These are phyloP conservation scores for Empidonax alnorum DNA, from an alignment of 2,113 vertebrate genomes.

Conservation along the genomic window DNA sequence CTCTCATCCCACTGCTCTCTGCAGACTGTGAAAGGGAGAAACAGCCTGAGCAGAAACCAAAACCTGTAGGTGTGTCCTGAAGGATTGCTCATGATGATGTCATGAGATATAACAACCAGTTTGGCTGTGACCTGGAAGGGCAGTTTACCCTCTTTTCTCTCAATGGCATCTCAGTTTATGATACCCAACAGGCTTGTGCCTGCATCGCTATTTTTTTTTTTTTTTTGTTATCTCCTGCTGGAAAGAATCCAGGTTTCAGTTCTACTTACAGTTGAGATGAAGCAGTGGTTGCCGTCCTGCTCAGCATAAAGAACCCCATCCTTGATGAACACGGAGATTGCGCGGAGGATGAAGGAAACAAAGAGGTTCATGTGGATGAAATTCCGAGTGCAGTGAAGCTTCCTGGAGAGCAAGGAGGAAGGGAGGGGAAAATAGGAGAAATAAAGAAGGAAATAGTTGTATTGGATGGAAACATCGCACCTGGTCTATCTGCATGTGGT, in stretches of 20 bases:
- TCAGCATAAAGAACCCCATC: conserved; percentile 93
- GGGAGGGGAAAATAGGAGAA: neutral
- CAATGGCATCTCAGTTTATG: neutral
- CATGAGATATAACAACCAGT: neutral
- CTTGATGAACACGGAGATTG: conserved; percentile 97
- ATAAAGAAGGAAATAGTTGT: neutral
- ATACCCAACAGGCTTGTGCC: neutral
- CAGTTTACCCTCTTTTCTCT: neutral
- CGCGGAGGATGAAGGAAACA: conserved; percentile 95
- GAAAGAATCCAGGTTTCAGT: neutral
- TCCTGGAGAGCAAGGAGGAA: conserved; percentile 73
- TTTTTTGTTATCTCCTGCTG: neutral
- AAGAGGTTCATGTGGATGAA: conserved; percentile 99
- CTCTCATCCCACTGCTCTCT: neutral
- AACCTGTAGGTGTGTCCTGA: neutral
- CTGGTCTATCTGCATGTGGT: neutral
- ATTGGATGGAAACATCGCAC: neutral
- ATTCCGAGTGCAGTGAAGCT: conserved; percentile 98
- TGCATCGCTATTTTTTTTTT: neutral
- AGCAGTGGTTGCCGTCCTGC: conserved; percentile 92
- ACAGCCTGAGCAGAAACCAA: neutral
- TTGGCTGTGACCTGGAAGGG: neutral
- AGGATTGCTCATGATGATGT: no score
- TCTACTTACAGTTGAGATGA: conserved; percentile 83
- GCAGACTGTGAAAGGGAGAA: neutral